Percentiles rank a stretch among this genome's conserved stretches.
phyloP scores from a whole-genome alignment of 2,888 invertebrate genomes.

The Ischnus inquisitorius region DNA sequence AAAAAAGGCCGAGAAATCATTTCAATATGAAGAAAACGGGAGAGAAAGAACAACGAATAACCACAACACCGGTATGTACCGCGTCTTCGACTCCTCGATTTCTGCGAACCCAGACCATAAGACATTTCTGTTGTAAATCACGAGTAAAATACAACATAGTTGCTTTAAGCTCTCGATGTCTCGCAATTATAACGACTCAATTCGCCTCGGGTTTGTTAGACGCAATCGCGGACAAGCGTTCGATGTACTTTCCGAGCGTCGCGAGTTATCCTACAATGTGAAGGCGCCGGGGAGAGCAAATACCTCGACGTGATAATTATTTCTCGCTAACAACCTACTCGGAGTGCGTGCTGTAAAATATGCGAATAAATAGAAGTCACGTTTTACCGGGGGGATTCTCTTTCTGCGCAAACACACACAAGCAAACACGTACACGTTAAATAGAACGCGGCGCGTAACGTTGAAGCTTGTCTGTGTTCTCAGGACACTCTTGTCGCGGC shows the following conservation, averaged over 20 bases:
- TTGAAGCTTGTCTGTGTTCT: slow-evolving; percentile 19
- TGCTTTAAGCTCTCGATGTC: slow-evolving; percentile 1
- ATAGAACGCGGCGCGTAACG: background rate
- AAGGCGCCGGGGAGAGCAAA: slow-evolving; percentile 46
- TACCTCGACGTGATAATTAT: slow-evolving; percentile 65
- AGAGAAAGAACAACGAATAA: background rate
- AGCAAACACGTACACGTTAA: slow-evolving; percentile 5
- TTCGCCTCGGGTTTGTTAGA: slow-evolving; percentile 17
- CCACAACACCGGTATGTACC: background rate
- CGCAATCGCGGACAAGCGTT: slow-evolving; percentile 14
- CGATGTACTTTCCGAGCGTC: background rate
- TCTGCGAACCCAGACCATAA: background rate
- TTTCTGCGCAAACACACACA: slow-evolving; percentile 4
- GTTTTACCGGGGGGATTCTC: slow-evolving; percentile 30
- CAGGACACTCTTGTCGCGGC: slow-evolving; percentile 20
- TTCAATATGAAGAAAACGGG: background rate
- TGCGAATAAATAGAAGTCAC: slow-evolving; percentile 58
- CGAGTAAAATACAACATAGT: slow-evolving; percentile 18
- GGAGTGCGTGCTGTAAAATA: slow-evolving; percentile 56
- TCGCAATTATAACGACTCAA: slow-evolving; percentile 39
- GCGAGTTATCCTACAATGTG: slow-evolving; percentile 14
- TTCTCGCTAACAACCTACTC: slow-evolving; percentile 66
- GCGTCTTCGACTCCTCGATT: background rate
- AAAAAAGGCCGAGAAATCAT: too few relatives aligned
- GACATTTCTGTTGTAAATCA: background rate